A percentile compares a stretch with the other conserved stretches of the same genome.
phyloP scores from a whole-genome alignment of 2,888 invertebrate species.

The Gastrophysa polygoni region DNA sequence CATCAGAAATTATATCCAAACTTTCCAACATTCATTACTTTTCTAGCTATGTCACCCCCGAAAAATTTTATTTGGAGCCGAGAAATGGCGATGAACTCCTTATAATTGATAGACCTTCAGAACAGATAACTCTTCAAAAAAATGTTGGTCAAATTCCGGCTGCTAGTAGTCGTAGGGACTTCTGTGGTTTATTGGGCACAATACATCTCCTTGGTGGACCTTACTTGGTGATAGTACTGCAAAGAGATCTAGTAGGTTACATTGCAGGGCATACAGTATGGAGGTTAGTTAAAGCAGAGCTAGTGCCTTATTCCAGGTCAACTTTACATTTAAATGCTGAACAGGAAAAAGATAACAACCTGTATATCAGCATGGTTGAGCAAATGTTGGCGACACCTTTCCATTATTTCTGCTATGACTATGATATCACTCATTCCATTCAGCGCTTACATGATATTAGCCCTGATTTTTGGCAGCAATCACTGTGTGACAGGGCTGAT shows the following conservation, averaged over 20 bases:
- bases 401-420: constrained; percentile 93
- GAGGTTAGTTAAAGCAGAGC: constrained; percentile 77
- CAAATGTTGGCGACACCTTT: constrained; percentile 81
- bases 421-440: constrained; percentile 90
- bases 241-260: constrained; percentile 79
- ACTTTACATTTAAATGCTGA: constrained; percentile 82
- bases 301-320: constrained; percentile 86
- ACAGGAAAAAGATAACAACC: constrained; percentile 81
- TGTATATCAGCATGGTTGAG: constrained; percentile 85
- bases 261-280: constrained; percentile 81
- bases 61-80: constrained; percentile 88
- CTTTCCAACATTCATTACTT: too few species aligned
- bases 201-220: constrained; percentile 84
- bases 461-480: constrained; percentile 82
- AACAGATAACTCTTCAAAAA: constrained; percentile 46
- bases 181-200: constrained; percentile 89
- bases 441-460: constrained; percentile 86
- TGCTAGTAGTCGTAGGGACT: constrained; percentile 65
- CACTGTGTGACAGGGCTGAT: constrained; percentile 81
- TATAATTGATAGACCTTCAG: constrained; percentile 78
- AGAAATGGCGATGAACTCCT: constrained; percentile 76
- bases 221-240: constrained; percentile 88
- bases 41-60: constrained; percentile 82
- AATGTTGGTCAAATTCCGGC: constrained; percentile 68
- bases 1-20: background rate